A percentile compares a stretch with the other conserved stretches of the same genome.
phyloP scores from a whole-genome alignment of 2,797 vertebrate genomes.

The Eulemur mongoz region DNA sequence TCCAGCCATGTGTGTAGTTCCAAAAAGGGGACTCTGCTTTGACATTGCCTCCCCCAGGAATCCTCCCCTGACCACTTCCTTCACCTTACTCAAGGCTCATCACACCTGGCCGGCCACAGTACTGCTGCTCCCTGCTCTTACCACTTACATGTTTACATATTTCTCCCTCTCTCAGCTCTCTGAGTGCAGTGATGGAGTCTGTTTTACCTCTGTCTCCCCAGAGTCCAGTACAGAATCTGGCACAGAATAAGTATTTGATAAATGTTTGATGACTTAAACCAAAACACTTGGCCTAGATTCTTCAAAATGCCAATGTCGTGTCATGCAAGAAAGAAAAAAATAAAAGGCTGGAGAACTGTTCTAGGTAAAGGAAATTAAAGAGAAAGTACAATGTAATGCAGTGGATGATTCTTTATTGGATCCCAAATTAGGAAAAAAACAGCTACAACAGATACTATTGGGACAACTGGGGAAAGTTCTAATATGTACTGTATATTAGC shows the following conservation, averaged over 20 bases:
- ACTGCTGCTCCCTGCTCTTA: neutral
- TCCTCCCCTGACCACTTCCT: neutral
- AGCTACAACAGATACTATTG: neutral
- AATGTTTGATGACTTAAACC: neutral
- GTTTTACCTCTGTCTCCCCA: neutral
- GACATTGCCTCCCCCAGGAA: neutral
- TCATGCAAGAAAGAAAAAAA: neutral
- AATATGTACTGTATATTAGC: neutral
- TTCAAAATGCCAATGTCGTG: neutral
- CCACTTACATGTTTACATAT: neutral
- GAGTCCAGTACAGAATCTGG: neutral
- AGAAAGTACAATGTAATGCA: neutral
- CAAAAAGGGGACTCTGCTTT: neutral
- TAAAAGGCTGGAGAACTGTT: neutral
- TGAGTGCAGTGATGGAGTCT: neutral
- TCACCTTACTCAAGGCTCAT: neutral
- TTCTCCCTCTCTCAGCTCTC: neutral
- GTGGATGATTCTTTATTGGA: neutral
- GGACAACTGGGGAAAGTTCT: neutral
- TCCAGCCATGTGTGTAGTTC: neutral
- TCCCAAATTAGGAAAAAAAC: neutral
- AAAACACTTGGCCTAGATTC: neutral
- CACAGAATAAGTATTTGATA: neutral
- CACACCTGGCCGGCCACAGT: neutral
- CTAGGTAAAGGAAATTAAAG: constrained; percentile 23